These are phyloP conservation scores for Polyommatus iphigenia DNA, from an alignment of 2,888 invertebrate genomes.

Conservation along the genomic window DNA sequence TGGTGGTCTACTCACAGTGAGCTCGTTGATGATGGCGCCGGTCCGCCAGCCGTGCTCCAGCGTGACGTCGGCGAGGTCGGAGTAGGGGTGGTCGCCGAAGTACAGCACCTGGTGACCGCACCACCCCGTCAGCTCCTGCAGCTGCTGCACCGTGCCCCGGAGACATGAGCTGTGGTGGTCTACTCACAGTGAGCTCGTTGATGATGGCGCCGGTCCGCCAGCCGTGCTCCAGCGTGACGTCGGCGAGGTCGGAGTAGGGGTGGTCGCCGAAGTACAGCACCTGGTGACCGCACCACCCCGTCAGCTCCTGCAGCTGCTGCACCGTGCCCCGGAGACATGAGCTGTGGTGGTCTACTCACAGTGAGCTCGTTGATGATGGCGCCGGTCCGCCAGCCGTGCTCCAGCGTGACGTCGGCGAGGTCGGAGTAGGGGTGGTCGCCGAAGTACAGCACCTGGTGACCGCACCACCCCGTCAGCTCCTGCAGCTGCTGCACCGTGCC, in stretches of 20 bases:
- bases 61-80: constrained; percentile 97
- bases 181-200: constrained; percentile 88
- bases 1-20: constrained; percentile 77
- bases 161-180: no score
- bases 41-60: constrained; percentile 98
- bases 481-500: constrained; percentile 89
- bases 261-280: constrained; percentile 99
- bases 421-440: constrained; percentile 99
- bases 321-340: constrained; percentile 86
- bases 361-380: constrained; percentile 97
- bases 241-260: constrained; percentile 97
- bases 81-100: constrained; percentile 99
- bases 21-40: constrained; percentile 97
- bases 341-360: constrained; percentile 51
- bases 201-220: constrained; percentile 99
- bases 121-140: constrained; percentile 53
- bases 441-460: constrained; percentile 96
- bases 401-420: constrained; percentile 96
- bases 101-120: constrained; percentile 94
- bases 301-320: constrained; percentile 87
- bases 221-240: constrained; percentile 96
- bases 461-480: constrained; percentile 95
- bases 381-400: constrained; percentile 98
- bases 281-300: constrained; percentile 95
- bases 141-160: no score